These are phyloP conservation scores for Sylvilagus floridanus DNA, from an alignment of 2,797 vertebrate genomes.

Conservation along the genomic window DNA sequence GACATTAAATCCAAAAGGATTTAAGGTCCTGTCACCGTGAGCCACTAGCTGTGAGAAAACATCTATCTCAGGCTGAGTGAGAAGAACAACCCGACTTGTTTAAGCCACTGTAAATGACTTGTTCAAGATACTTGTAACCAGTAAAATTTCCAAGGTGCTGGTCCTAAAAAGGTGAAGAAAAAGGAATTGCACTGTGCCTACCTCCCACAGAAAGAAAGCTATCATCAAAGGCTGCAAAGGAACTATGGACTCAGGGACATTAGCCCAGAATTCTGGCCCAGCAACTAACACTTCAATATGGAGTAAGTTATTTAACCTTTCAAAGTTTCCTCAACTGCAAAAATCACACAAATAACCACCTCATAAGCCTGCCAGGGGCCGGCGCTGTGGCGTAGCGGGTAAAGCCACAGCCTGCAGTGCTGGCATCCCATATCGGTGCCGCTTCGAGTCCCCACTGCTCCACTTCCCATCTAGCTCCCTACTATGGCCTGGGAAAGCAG, in stretches of 20 bases:
- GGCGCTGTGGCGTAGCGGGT: no score
- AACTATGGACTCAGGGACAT: background rate
- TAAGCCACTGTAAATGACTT: background rate
- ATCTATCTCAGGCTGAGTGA: background rate
- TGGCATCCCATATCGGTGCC: no score
- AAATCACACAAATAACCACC: background rate
- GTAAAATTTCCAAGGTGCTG: background rate
- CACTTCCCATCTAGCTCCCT: no score
- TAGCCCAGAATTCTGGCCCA: background rate
- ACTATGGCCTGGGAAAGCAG: no score
- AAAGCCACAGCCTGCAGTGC: no score
- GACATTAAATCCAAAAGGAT: background rate
- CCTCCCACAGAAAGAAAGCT: background rate
- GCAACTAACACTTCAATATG: background rate
- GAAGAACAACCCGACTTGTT: background rate
- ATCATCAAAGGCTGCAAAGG: background rate
- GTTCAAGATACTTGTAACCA: background rate
- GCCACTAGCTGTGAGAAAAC: background rate
- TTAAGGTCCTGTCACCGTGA: background rate
- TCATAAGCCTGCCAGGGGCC: background rate
- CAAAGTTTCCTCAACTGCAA: conserved; percentile 25
- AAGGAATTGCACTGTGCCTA: background rate
- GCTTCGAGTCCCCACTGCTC: no score
- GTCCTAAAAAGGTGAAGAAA: background rate
- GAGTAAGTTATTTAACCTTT: background rate